These are phyloP conservation scores for Heliconius eleuchia DNA, from an alignment of 1,140 invertebrate species.

Conservation along the genomic window DNA sequence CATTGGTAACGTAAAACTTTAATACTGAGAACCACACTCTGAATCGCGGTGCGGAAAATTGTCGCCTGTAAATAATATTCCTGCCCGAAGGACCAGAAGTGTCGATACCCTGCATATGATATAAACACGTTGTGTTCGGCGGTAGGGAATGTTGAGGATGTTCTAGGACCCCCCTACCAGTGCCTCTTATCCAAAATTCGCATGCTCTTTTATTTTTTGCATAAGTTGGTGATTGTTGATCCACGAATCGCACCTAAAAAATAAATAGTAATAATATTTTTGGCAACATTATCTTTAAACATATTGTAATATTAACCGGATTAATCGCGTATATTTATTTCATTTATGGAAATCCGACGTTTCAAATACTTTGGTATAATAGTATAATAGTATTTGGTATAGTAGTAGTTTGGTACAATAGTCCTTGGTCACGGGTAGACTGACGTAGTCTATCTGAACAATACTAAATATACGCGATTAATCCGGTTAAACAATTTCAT, in stretches of 20 bases:
- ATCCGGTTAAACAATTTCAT: no score
- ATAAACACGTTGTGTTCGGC: conserved; percentile 92
- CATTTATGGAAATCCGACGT: no score
- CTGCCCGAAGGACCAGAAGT: conserved; percentile 82
- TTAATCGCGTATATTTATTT: no score
- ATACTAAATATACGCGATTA: no score
- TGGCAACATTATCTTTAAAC: not conserved
- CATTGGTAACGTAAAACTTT: conserved; percentile 89
- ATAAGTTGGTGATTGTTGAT: conserved; percentile 89
- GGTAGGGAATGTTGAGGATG: conserved; percentile 91
- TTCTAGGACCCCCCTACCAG: conserved; percentile 88
- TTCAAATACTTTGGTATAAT: no score
- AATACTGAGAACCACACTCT: conserved; percentile 93
- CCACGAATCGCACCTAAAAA: conserved; percentile 90
- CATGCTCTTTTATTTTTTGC: conserved; percentile 91
- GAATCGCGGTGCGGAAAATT: conserved; percentile 85
- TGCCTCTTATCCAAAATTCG: conserved; percentile 92
- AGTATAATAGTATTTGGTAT: no score
- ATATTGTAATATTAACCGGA: no score
- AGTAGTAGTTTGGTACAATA: no score
- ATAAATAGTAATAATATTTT: not conserved
- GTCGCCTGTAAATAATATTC: conserved; percentile 84
- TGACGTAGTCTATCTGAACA: no score
- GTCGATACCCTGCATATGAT: conserved; percentile 88
- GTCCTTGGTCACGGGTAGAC: no score